These are phyloP conservation scores for Seira ritae DNA, from an alignment of 2,888 invertebrate species.

Conservation along the genomic window DNA sequence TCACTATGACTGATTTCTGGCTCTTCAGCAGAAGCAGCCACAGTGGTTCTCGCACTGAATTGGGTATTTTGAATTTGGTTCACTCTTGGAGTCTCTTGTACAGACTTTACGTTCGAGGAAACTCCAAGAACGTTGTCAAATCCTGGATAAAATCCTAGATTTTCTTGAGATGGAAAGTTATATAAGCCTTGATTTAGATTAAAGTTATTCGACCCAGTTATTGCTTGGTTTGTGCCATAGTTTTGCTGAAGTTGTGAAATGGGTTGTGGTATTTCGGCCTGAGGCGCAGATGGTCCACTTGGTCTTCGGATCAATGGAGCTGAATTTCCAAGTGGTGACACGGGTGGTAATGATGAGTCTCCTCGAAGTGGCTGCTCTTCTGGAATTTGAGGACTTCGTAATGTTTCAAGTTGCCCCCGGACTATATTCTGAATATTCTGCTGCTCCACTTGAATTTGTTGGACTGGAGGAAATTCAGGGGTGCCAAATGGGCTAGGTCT, in stretches of 20 bases:
- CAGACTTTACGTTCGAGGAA: slow-evolving; percentile 16
- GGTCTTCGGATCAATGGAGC: slow-evolving; percentile 1
- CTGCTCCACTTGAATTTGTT: neutral
- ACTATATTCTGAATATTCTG: too few relatives aligned
- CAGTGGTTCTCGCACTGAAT: slow-evolving; percentile 31
- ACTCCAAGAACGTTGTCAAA: slow-evolving; percentile 37
- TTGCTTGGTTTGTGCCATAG: neutral
- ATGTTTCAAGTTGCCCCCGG: too few relatives aligned
- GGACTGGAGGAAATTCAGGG: neutral
- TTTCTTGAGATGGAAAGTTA: slow-evolving; percentile 2
- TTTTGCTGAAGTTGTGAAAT: slow-evolving; percentile 12
- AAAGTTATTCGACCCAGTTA: slow-evolving; percentile 23
- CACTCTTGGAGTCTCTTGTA: slow-evolving; percentile 4
- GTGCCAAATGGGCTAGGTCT: neutral
- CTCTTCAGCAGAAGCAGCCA: neutral
- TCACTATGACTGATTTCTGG: slow-evolving; percentile 32
- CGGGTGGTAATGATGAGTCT: slow-evolving; percentile 9
- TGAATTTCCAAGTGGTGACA: neutral
- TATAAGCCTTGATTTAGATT: slow-evolving; percentile 9
- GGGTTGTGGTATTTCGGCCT: slow-evolving; percentile 6
- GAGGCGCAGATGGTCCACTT: neutral
- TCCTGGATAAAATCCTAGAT: neutral
- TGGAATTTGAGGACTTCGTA: slow-evolving; percentile 15
- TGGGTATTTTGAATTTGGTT: too few relatives aligned
- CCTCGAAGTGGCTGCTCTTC: slow-evolving; percentile 24